phyloP scores from a whole-genome alignment of 2,113 vertebrate genomes.

The Nerophis ophidion region DNA sequence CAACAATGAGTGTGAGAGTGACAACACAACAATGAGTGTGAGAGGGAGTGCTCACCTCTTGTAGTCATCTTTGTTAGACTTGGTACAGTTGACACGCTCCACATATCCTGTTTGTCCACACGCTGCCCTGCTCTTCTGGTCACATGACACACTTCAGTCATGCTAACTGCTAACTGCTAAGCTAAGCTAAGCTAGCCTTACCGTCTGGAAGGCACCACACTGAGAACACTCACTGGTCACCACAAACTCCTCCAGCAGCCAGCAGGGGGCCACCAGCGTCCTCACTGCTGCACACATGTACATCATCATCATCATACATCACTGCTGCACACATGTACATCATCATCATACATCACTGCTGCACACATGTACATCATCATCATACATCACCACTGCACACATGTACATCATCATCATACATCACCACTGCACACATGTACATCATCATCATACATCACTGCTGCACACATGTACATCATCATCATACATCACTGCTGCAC shows the following conservation, averaged over 20 bases:
- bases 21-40: no score
- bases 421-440: no score
- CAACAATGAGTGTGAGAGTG: no score
- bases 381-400: no score
- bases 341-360: no score
- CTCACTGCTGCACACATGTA: not conserved
- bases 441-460: no score
- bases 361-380: no score
- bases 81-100: conserved; percentile 55
- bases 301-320: no score
- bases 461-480: no score
- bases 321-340: no score
- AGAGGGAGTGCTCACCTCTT: conserved; percentile 38
- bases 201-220: conserved; percentile 51
- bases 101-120: conserved; percentile 53
- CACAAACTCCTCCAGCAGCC: conserved; percentile 54
- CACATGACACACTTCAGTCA: not conserved
- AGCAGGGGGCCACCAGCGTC: conserved; percentile 47
- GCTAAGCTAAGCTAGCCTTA: conserved; percentile 2
- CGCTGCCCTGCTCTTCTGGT: conserved; percentile 42
- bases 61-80: conserved; percentile 45
- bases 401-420: no score
- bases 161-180: not conserved
- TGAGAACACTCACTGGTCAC: conserved; percentile 33
- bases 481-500: no score